Base-by-base conservation (phyloP, 1,140 invertebrate species). In the Nymphalis io region DNA sequence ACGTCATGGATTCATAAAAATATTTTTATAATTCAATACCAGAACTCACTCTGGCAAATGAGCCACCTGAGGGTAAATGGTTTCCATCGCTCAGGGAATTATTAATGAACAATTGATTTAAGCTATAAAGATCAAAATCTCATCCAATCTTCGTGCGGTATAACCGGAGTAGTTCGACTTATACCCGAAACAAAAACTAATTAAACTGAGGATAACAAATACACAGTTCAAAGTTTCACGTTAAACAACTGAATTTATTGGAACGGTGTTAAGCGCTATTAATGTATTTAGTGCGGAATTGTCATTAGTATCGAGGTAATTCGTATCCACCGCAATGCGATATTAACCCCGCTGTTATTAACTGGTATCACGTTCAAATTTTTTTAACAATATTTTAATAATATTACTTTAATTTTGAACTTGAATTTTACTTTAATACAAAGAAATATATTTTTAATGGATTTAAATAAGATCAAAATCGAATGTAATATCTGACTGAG, bases 171-270 rank as follows among this genome's bases (percentile, higher is more conserved):
- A 51, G 46, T 12, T 20, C 11, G 10, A 51, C 46, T 51, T 51
- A 51, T 13, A 51, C 46, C 18, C 16, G 46, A 20, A 48, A 51
- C 46, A 51, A 51, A 51, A 51, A 51, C 16, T 51, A 51, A 51
- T 51, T 51, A 51, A 51, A 51, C 46, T 21, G 20, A 20, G 46
- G 46, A 16, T 51, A 51, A 51, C 46, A 51, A 51, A 51, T 51
- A 51, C 20, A 51, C 46, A 8, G 18, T 51, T 12, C 46, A 13
- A 51, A 51, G 46, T 51, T 51, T 51, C 8, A 51, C 46, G 44
- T 46, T 46, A 10, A 51, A 51, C 16, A 20, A 51, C 46, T 51
- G 46, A 51, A 51, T 51, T 51, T 51, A 51, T 51, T 18, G 46
- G 10, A 18, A n/a, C 18, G 46, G 46, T 10, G 12, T 51, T 51